phyloP scores from a whole-genome alignment of 2,113 vertebrate genomes.

The Crotalus horridus region DNA sequence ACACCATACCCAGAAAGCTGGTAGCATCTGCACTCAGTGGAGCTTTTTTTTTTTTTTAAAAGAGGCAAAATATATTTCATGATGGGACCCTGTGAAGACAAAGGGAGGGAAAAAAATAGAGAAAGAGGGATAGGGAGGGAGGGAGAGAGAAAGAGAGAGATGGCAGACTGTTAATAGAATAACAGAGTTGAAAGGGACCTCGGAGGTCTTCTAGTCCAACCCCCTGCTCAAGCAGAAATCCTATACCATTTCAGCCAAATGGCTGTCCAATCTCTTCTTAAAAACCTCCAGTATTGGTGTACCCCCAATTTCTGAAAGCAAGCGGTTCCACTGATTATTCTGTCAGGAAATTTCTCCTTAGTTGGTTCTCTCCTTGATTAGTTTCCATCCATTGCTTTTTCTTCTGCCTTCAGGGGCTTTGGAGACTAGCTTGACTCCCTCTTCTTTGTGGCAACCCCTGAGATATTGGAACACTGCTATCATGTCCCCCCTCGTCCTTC shows the following conservation, averaged over 20 bases:
- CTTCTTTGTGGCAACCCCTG: not conserved
- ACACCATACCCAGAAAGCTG: not conserved
- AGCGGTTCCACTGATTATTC: not conserved
- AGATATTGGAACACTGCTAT: not conserved
- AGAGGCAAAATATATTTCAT: conserved; percentile 1
- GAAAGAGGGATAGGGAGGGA: not conserved
- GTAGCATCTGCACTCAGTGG: not conserved
- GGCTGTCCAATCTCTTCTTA: not conserved
- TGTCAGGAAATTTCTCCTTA: not conserved
- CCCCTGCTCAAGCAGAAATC: not conserved
- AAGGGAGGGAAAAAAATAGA: not conserved
- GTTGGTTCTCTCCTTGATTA: not conserved
- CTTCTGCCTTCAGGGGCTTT: not conserved
- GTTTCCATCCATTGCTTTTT: not conserved
- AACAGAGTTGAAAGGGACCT: not conserved
- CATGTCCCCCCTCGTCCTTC: not conserved
- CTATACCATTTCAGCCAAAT: not conserved
- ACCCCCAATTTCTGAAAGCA: not conserved
- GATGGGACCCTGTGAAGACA: not conserved
- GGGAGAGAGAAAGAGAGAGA: not conserved
- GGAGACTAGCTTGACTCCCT: not conserved
- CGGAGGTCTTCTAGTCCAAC: not conserved
- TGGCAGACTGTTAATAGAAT: not conserved
- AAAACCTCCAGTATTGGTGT: not conserved
- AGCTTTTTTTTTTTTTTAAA: conserved; percentile 3